Evolutionary conservation across 2,113 vertebrate genomes (phyloP).

Genomic region (Calidris pugnax): DNA sequence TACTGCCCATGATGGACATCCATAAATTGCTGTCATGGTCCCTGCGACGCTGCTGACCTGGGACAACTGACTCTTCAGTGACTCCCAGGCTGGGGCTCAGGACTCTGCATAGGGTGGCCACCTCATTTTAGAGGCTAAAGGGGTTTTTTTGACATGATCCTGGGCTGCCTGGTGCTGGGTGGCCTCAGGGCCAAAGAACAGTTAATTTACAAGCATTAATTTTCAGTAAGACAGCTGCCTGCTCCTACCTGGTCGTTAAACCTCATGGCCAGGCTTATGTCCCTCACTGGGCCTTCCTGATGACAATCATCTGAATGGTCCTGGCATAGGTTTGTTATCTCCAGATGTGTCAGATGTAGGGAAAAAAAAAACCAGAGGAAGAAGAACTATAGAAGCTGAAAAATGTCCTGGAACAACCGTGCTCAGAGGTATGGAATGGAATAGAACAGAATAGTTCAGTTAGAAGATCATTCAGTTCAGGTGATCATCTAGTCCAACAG

Average conservation of each 20-base stretch:
- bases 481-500: not conserved
- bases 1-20: not conserved
- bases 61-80: not conserved
- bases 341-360: too few species aligned
- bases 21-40: accelerated
- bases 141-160: not conserved
- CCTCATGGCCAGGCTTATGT: not conserved
- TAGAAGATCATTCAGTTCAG: too few species aligned
- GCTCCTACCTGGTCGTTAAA: not conserved
- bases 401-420: not conserved
- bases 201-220: not conserved
- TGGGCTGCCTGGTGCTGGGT: not conserved
- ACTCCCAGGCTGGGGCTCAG: not conserved
- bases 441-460: not conserved
- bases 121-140: not conserved
- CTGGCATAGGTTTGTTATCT: not conserved
- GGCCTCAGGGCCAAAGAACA: not conserved
- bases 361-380: not conserved
- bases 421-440: not conserved
- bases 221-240: not conserved
- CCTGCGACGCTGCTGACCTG: not conserved
- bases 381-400: not conserved
- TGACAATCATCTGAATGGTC: too few species aligned
- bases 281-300: not conserved
- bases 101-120: not conserved